phyloP scores from a whole-genome alignment of 1,140 invertebrate species.

The Holcopasites calliopsidis region DNA sequence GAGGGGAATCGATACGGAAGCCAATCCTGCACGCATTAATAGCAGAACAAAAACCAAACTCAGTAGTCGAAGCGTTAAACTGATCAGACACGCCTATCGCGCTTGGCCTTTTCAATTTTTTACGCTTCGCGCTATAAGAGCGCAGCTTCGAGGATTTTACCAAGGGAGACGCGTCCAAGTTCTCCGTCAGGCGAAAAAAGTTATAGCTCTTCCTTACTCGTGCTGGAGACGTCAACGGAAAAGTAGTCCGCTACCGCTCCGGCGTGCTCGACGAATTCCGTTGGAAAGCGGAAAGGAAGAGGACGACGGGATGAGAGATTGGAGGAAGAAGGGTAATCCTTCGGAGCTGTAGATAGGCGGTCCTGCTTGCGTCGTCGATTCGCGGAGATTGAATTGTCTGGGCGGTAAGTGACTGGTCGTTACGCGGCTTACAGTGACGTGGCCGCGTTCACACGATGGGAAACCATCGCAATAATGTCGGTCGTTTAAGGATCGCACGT shows the following conservation, averaged over 20 bases:
- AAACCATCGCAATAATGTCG: constrained; percentile 26
- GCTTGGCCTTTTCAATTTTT: not conserved
- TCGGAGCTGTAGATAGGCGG: constrained; percentile 36
- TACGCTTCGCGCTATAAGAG: not conserved
- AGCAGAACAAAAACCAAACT: not conserved
- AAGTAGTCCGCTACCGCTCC: constrained; percentile 23
- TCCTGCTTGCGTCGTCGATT: constrained; percentile 39
- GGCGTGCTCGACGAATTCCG: constrained; percentile 41
- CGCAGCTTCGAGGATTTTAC: constrained; percentile 25
- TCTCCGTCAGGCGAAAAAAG: constrained; percentile 21
- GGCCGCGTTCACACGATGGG: constrained; percentile 14
- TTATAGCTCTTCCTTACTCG: constrained; percentile 27
- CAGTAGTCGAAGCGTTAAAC: not conserved
- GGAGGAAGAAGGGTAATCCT: constrained; percentile 56
- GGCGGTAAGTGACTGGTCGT: constrained; percentile 50
- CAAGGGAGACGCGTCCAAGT: constrained; percentile 28
- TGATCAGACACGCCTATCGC: not conserved
- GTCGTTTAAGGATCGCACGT: not conserved
- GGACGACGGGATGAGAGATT: not conserved
- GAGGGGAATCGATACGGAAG: too few species aligned
- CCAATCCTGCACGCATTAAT: too few species aligned
- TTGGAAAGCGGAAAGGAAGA: not conserved
- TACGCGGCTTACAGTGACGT: constrained; percentile 42
- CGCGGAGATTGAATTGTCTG: constrained; percentile 61
- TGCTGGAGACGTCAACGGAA: constrained; percentile 17